Conservation (phyloP, 2,888 invertebrate genomes). For the Polyommatus iphigenia region DNA sequence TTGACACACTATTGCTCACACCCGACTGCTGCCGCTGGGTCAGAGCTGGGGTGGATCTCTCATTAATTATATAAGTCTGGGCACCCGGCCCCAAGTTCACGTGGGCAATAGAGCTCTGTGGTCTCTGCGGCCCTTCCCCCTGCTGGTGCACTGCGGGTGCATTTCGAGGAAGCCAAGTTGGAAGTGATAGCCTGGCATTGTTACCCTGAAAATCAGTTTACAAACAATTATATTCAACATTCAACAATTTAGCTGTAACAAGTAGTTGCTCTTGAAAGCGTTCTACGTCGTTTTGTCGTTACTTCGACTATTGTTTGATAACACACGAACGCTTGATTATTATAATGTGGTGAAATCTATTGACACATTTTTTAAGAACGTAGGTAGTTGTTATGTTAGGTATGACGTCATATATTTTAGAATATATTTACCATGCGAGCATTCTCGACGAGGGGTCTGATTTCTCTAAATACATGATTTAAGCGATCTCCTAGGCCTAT, state of each 20-base stretch:
- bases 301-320: neutral
- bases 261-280: neutral
- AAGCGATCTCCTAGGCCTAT: constrained; percentile 70
- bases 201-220: constrained; percentile 56
- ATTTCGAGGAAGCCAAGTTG: constrained; percentile 70
- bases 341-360: constrained; percentile 11
- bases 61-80: constrained; percentile 64
- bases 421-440: constrained; percentile 72
- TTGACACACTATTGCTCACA: constrained; percentile 57
- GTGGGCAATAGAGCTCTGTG: constrained; percentile 71
- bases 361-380: neutral
- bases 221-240: neutral
- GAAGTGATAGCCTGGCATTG: constrained; percentile 67
- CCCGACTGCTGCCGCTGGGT: constrained; percentile 52
- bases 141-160: constrained; percentile 62
- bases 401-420: constrained; percentile 36
- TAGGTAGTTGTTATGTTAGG: neutral
- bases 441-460: constrained; percentile 83
- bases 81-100: constrained; percentile 59
- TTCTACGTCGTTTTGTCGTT: neutral
- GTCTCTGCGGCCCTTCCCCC: constrained; percentile 59
- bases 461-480: constrained; percentile 80
- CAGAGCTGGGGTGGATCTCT: constrained; percentile 51
- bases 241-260: neutral
- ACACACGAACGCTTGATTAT: neutral